phyloP scores from a whole-genome alignment of 2,888 invertebrate genomes.

The Drosophila paucipuncta region DNA sequence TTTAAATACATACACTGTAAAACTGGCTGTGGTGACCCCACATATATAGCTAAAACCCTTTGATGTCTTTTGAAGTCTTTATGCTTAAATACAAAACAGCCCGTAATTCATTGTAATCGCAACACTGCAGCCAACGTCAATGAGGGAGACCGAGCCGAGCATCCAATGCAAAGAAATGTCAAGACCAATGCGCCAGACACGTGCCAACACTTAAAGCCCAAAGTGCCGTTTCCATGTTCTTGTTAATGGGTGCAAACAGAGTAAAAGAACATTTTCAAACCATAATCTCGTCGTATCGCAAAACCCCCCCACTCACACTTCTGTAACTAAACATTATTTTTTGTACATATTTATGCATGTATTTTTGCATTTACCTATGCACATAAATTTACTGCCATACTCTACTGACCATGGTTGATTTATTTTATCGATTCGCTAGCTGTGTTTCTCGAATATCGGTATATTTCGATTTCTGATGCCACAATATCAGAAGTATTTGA shows the following conservation, averaged over 20 bases:
- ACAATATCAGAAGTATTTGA: background rate
- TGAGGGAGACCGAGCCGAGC: conserved; percentile 12
- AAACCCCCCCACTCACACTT: background rate
- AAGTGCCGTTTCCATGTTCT: conserved; percentile 66
- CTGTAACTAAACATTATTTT: background rate
- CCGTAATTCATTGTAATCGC: conserved; percentile 34
- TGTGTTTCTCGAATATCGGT: background rate
- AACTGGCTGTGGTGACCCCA: background rate
- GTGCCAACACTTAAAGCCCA: conserved; percentile 63
- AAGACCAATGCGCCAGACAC: conserved; percentile 42
- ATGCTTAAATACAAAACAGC: conserved; percentile 31
- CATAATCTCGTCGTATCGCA: background rate
- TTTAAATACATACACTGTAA: background rate
- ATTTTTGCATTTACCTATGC: background rate
- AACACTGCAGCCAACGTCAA: conserved; percentile 31
- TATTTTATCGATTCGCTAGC: background rate
- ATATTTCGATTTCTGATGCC: background rate
- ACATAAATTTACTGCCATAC: background rate
- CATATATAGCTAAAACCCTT: conserved; percentile 20
- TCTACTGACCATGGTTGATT: background rate
- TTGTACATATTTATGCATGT: background rate
- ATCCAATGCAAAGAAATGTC: conserved; percentile 33
- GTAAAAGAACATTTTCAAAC: conserved; percentile 11
- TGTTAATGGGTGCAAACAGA: conserved; percentile 36
- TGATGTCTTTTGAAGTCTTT: conserved; percentile 55